Conservation (phyloP, 2,888 invertebrate genomes). For the Mechanitis messenoides region DNA sequence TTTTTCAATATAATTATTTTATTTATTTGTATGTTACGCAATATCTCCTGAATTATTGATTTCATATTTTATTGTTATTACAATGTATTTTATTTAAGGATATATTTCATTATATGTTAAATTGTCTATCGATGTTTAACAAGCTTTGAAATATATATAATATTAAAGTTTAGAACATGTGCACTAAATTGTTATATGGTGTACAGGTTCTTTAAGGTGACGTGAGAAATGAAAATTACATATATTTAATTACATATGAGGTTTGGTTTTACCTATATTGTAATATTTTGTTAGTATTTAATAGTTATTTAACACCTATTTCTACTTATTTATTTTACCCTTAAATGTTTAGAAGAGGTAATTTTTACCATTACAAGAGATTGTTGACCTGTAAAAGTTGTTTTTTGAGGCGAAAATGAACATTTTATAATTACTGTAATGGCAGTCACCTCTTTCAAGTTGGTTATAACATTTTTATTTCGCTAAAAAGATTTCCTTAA, state of each 20-base stretch:
- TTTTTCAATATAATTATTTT: no score
- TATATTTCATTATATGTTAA: no score
- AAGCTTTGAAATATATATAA: not conserved
- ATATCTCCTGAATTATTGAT: no score
- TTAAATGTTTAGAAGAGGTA: constrained; percentile 6
- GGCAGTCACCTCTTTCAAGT: constrained; percentile 4
- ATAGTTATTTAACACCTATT: no score
- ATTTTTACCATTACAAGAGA: constrained; percentile 19
- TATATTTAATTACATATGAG: not conserved
- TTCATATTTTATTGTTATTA: no score
- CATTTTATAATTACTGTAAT: constrained; percentile 13
- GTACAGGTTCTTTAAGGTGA: not conserved
- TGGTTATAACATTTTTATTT: not conserved
- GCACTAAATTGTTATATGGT: not conserved
- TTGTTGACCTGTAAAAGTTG: constrained; percentile 9
- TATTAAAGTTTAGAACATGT: not conserved
- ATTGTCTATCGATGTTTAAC: no score
- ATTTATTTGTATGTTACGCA: no score
- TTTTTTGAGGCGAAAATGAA: constrained; percentile 8
- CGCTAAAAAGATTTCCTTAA: not conserved
- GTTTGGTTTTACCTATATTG: no score
- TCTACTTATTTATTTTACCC: no score
- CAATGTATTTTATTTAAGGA: no score
- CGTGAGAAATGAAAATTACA: no score
- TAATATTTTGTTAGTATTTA: no score